Conservation (phyloP, 2,797 vertebrate species). For the Phalanger gymnotis region DNA sequence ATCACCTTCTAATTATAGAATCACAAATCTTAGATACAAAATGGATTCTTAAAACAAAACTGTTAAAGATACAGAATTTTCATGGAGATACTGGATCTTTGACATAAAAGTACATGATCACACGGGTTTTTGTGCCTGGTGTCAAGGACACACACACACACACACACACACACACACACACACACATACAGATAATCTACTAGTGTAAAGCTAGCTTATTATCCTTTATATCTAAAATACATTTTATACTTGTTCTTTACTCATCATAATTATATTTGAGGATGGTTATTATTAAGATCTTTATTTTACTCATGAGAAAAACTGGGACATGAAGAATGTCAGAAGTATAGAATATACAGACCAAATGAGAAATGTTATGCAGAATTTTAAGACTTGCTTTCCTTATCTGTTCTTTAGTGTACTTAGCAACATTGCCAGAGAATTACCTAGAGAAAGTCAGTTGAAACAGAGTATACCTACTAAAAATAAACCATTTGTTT, state of each 20-base stretch:
- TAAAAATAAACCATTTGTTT: constrained; percentile 10
- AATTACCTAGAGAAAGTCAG: constrained; percentile 59
- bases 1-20: neutral
- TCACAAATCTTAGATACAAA: neutral
- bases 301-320: constrained; percentile 48
- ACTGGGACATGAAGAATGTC: neutral
- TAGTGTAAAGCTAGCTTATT: neutral
- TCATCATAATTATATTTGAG: constrained; percentile 10
- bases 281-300: constrained; percentile 13
- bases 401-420: constrained; percentile 22
- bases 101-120: neutral
- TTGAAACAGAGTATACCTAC: constrained; percentile 59
- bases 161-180: too few species aligned
- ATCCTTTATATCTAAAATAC: neutral
- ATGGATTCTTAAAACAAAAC: neutral
- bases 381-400: neutral
- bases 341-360: neutral
- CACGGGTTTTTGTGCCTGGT: neutral
- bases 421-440: constrained; percentile 47
- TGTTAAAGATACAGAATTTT: neutral
- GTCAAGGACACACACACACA: neutral
- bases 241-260: neutral
- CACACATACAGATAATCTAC: neutral
- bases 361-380: neutral
- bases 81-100: neutral